phyloP scores from a whole-genome alignment of 2,888 invertebrate species.

The Drosophila mayaguana region DNA sequence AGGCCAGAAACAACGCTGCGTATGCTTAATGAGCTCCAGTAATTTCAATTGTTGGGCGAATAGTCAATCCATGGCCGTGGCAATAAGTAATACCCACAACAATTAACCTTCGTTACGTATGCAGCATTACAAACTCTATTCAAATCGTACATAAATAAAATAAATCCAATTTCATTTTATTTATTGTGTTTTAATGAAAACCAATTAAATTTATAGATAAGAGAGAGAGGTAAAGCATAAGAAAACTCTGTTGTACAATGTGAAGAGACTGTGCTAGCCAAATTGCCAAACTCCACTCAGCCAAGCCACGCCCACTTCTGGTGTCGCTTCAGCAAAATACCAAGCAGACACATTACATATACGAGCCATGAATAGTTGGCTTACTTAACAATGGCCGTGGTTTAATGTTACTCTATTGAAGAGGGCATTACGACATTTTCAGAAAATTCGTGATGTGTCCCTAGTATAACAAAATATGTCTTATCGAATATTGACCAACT shows the following conservation, averaged over 20 bases:
- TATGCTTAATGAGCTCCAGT: slow-evolving; percentile 29
- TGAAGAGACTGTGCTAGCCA: background rate
- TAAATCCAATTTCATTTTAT: slow-evolving; percentile 4
- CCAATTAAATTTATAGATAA: slow-evolving; percentile 1
- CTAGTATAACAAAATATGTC: background rate
- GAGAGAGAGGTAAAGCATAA: background rate
- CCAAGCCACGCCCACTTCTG: background rate
- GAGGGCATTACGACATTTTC: background rate
- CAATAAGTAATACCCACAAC: background rate
- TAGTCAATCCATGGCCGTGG: background rate
- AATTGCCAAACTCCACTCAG: background rate
- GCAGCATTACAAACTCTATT: slow-evolving; percentile 2
- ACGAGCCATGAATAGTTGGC: slow-evolving; percentile 73
- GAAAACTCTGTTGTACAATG: background rate
- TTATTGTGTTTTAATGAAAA: slow-evolving; percentile 10
- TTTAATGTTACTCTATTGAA: background rate
- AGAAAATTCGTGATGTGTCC: background rate
- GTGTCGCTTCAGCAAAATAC: background rate
- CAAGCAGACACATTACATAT: slow-evolving; percentile 61
- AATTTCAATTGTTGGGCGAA: slow-evolving; percentile 6
- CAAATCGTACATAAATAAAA: slow-evolving; percentile 5
- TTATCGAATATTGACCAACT: background rate
- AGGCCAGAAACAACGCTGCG: slow-evolving; percentile 8
- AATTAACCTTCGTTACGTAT: slow-evolving; percentile 7
- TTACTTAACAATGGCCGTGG: slow-evolving; percentile 65